These are phyloP conservation scores for Cichlasoma orientale DNA, from an alignment of 2,797 vertebrate species.

Conservation along the genomic window DNA sequence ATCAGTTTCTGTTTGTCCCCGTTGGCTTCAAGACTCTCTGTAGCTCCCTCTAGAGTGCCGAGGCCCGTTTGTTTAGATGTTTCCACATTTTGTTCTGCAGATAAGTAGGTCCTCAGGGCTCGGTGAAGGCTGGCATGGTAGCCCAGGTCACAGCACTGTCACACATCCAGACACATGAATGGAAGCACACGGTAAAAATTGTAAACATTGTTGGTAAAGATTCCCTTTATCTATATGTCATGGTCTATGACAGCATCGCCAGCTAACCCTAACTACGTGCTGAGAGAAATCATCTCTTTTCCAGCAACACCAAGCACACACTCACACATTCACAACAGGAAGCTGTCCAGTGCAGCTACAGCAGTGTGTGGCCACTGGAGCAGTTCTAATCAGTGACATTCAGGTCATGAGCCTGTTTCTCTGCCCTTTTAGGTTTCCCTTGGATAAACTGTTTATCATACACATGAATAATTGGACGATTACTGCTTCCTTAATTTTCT, in stretches of 20 bases:
- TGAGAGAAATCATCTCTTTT: not conserved
- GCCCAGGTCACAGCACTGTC: constrained; percentile 97
- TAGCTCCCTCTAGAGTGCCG: constrained; percentile 91
- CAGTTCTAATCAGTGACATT: not conserved
- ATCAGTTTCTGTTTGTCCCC: constrained; percentile 97
- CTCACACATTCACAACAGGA: not conserved
- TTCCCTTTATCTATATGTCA: not conserved
- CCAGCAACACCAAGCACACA: not conserved
- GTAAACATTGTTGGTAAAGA: not conserved
- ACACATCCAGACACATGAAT: not conserved
- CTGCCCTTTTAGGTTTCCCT: not conserved
- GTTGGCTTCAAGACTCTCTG: constrained; percentile 93
- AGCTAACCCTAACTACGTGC: not conserved
- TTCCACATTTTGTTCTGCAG: constrained; percentile 94
- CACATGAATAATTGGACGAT: not conserved
- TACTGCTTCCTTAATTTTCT: constrained; percentile 1
- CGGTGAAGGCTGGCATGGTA: constrained; percentile 97
- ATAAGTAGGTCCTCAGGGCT: constrained; percentile 95
- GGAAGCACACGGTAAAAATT: not conserved
- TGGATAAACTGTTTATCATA: not conserved
- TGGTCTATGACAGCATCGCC: not conserved
- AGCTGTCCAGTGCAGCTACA: not conserved
- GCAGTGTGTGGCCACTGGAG: not conserved
- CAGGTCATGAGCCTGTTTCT: not conserved
- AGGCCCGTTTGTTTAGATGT: constrained; percentile 93